A percentile compares a stretch with the other conserved stretches of the same genome.
Conservation (phyloP, 2,113 vertebrate species). For the Tragulus kanchil region DNA sequence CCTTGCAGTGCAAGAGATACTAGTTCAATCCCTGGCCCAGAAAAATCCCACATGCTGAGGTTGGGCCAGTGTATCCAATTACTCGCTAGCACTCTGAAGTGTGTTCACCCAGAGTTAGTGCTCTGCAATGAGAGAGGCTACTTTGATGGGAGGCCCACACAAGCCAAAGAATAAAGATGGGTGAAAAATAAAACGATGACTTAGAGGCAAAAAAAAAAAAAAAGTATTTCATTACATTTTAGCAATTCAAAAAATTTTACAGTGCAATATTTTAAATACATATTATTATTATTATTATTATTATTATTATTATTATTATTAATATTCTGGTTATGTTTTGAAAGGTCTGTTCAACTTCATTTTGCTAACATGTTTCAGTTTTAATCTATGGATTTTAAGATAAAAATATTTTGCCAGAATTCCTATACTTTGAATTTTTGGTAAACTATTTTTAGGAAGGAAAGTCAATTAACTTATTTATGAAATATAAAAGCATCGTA, state of each 20-base stretch:
- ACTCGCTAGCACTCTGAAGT: too few species aligned
- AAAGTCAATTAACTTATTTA: conserved; percentile 42
- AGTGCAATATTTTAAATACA: neutral
- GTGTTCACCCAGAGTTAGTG: too few species aligned
- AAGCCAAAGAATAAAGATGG: too few species aligned
- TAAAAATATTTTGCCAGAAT: neutral
- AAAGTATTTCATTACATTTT: neutral
- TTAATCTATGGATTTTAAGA: neutral
- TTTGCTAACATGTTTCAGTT: neutral
- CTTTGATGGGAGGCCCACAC: too few species aligned
- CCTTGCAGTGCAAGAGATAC: too few species aligned
- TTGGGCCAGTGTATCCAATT: too few species aligned
- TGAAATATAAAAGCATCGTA: neutral
- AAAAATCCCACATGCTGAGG: too few species aligned
- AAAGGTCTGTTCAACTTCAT: neutral
- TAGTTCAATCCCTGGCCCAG: too few species aligned
- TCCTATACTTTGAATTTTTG: neutral
- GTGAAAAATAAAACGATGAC: too few species aligned
- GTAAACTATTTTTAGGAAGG: neutral
- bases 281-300: neutral
- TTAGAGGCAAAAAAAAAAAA: too few species aligned
- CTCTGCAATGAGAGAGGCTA: too few species aligned
- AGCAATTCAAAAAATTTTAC: neutral
- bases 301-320: neutral
- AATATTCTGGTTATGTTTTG: neutral